Conservation (phyloP, 2,888 invertebrate species). For the Petrophora chlorosata region DNA sequence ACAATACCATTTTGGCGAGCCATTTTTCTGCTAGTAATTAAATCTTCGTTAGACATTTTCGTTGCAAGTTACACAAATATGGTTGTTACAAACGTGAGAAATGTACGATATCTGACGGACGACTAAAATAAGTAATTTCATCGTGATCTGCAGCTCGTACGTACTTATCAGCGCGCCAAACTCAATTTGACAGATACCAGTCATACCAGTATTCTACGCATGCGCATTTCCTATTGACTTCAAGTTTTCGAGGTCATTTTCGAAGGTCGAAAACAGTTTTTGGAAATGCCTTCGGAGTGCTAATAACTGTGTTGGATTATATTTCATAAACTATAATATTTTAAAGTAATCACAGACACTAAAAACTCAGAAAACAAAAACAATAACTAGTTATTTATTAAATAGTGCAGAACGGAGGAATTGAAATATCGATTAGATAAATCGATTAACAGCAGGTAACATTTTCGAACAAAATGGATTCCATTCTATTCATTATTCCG, state of each 20-base stretch:
- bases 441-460: too few species aligned
- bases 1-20: conserved; percentile 91
- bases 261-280: conserved; percentile 55
- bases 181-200: conserved; percentile 46
- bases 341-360: too few species aligned
- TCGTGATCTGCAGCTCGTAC: conserved; percentile 57
- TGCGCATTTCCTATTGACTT: conserved; percentile 69
- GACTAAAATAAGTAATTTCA: conserved; percentile 78
- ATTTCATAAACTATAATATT: too few species aligned
- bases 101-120: conserved; percentile 60
- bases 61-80: conserved; percentile 40
- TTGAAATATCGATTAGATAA: too few species aligned
- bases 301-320: too few species aligned
- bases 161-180: conserved; percentile 78
- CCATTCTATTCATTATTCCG: too few species aligned
- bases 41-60: conserved; percentile 71
- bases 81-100: conserved; percentile 54
- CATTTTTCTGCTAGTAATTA: conserved; percentile 64
- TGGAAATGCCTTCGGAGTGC: too few species aligned
- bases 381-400: too few species aligned
- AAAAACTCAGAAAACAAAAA: too few species aligned
- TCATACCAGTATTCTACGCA: conserved; percentile 54
- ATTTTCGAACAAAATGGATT: too few species aligned
- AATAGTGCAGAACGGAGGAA: too few species aligned
- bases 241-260: conserved; percentile 52